Percentiles rank a stretch among this genome's conserved stretches.
Evolutionary conservation across 2,113 vertebrate genomes (phyloP).

Genomic region (Gavia stellata): DNA sequence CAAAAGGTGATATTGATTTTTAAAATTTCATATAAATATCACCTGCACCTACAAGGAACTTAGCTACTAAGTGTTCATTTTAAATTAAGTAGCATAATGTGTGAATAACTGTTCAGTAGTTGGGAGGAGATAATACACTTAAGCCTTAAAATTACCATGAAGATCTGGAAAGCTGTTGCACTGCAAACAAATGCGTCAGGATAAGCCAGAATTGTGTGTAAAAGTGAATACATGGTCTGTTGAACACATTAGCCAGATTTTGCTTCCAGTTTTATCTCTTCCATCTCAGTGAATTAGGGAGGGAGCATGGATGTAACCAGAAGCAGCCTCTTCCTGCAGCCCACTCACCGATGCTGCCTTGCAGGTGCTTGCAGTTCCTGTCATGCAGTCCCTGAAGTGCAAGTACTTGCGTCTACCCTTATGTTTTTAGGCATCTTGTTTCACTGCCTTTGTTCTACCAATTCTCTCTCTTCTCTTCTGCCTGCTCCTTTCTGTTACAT

Average conservation of each 20-base stretch:
- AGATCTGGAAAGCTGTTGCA: not conserved
- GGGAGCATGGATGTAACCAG: not conserved
- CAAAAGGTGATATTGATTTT: not conserved
- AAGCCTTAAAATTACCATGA: not conserved
- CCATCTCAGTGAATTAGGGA: not conserved
- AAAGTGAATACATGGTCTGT: not conserved
- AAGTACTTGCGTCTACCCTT: not conserved
- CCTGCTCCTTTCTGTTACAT: not conserved
- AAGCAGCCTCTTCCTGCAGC: not conserved
- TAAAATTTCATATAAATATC: not conserved
- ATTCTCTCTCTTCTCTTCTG: not conserved
- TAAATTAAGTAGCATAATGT: not conserved
- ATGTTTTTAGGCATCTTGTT: not conserved
- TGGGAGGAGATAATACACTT: not conserved
- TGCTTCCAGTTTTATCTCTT: not conserved
- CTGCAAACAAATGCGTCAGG: not conserved
- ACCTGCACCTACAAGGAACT: not conserved
- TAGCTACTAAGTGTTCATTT: not conserved
- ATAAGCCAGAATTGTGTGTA: not conserved
- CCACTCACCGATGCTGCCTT: not conserved
- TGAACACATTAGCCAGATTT: not conserved
- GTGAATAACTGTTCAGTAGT: not conserved
- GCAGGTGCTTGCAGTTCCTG: not conserved
- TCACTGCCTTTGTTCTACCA: not conserved
- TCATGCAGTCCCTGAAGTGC: not conserved